These are phyloP conservation scores for Maconellicoccus hirsutus DNA, from an alignment of 1,140 invertebrate genomes.

Conservation along the genomic window DNA sequence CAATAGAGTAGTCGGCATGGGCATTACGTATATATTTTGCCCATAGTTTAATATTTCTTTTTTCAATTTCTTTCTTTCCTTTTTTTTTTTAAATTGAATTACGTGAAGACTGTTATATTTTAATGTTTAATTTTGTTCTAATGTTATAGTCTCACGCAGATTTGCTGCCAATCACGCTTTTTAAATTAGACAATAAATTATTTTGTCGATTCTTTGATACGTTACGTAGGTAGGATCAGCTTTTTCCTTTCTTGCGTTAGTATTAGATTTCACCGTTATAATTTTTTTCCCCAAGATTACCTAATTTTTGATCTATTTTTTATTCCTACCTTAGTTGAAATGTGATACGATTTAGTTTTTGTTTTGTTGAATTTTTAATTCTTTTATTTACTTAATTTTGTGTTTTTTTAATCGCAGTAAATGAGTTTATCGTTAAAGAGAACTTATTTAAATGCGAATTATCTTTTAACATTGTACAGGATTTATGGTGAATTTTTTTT, in stretches of 20 bases:
- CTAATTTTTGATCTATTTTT: background rate
- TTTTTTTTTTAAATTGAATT: background rate
- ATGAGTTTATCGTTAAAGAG: too few species aligned
- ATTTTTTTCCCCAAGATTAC: background rate
- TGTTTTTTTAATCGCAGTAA: too few species aligned
- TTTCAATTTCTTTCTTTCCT: background rate
- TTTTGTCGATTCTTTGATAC: background rate
- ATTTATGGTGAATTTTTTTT: too few species aligned
- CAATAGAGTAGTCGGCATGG: too few species aligned
- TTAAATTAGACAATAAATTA: background rate
- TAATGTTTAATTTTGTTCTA: background rate
- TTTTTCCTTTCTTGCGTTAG: background rate
- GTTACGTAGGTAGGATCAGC: background rate
- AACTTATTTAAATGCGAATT: too few species aligned
- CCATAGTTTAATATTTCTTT: background rate
- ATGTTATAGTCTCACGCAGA: background rate
- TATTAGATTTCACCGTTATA: background rate
- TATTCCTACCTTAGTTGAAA: background rate
- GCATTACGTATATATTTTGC: too few species aligned
- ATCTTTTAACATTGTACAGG: too few species aligned
- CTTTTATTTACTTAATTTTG: background rate
- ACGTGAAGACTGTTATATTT: background rate
- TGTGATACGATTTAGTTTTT: background rate
- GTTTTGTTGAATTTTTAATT: background rate
- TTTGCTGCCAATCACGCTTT: background rate